Percentiles rank a stretch among this genome's conserved stretches.
These are phyloP conservation scores for Ectropis crepuscularia DNA, from an alignment of 2,888 invertebrate genomes.

Conservation along the genomic window DNA sequence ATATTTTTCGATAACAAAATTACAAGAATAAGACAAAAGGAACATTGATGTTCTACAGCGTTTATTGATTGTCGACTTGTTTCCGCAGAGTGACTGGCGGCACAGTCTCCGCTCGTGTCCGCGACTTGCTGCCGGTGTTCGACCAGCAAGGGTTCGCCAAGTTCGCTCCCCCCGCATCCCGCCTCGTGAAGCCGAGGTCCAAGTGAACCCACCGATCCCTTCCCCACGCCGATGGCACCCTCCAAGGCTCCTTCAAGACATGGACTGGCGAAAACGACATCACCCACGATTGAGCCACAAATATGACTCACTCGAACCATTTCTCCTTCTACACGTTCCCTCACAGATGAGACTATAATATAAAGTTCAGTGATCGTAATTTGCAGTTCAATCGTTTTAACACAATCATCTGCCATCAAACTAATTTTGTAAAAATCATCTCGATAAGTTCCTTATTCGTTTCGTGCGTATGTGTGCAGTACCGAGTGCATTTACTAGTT, in stretches of 20 bases:
- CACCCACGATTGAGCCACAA: constrained; percentile 16
- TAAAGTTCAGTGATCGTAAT: constrained; percentile 3
- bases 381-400: constrained; percentile 19
- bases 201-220: constrained; percentile 53
- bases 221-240: constrained; percentile 7
- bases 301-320: constrained; percentile 10
- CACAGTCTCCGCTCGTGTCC: constrained; percentile 87
- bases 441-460: constrained; percentile 33
- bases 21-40: too few relatives aligned
- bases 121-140: constrained; percentile 91
- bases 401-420: constrained; percentile 32
- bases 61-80: too few relatives aligned
- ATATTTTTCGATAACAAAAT: too few relatives aligned
- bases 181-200: constrained; percentile 88
- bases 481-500: constrained; percentile 63
- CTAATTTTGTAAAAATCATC: constrained; percentile 29
- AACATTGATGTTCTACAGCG: too few relatives aligned
- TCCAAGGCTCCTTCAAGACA: constrained; percentile 24
- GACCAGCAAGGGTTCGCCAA: constrained; percentile 94
- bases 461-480: constrained; percentile 44
- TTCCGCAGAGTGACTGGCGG: constrained; percentile 86
- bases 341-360: not conserved
- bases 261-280: constrained; percentile 31
- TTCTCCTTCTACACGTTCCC: not conserved
- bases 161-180: constrained; percentile 92